Evolutionary conservation across 2,113 vertebrate genomes (phyloP), one percentile per base, ranked within the genome.

Genomic region (Plectropomus leopardus): DNA sequence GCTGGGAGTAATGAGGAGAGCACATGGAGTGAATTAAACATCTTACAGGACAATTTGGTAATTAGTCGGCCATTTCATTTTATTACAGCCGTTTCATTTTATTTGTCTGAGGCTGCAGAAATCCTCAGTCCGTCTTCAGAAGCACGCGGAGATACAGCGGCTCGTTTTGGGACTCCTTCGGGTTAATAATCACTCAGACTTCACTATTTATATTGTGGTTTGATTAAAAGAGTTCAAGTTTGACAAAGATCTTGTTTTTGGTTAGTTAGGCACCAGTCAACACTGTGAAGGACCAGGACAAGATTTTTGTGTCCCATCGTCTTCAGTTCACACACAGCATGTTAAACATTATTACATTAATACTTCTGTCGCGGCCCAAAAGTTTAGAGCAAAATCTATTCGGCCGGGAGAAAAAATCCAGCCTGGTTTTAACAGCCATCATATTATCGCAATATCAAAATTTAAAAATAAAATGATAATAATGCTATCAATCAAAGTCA

Each of bases 61-160:
- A 69, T 69, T 54, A 40, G 15, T 40, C 65, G 24, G 4, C 47
- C 65, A 17, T 24, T 36, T 53, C 1, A 5, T 36, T 68, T 68
- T 24, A 53, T 36, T 68, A 68, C 32, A 1, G n/a, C 9, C 32
- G 7, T 54, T 54, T 53, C 15, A 19, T 53, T 68, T 53, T 40
- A 40, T 53, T 54, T 69, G 66, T 53, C 30, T 40, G 17, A 36
- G 30, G 34, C 47, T 68, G 47, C 19, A 67, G 64, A 9, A 51
- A 32, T 10, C 2, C 40, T 5, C 42, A 65, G 63, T 30, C 30
- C 17, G 26, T 7, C 4, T 32, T 60, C 5, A 11, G n/a, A n/a
- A n/a, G n/a, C 30, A 1, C 8, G 53, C 53, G 2, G 2, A 5
- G 13, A 11, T 4, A 36, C 30, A 6, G 8, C 7, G 7, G 32